Evolutionary conservation across 2,888 invertebrate species (phyloP), one percentile per base, ranked within the genome.

Genomic region (Nemoura dubitans): DNA sequence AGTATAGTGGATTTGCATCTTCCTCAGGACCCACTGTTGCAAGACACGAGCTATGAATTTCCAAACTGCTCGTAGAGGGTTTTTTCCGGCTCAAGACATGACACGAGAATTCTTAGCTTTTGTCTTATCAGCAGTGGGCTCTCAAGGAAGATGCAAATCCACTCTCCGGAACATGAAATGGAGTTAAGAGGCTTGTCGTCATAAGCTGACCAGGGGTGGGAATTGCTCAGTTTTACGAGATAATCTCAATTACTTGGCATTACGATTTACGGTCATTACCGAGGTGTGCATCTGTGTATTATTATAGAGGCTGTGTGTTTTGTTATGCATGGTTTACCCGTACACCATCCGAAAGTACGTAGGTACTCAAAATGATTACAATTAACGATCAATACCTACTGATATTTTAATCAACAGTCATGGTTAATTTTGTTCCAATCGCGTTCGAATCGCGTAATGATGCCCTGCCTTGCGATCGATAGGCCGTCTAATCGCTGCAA

Each of bases 201-300:
- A n/a, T 36, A 36, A 86, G 80, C 80, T 25, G n/a, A 76, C 76
- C 26, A 76, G 5, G 21, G 26, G n/a, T 10, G 10, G 36, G 36
- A 10, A 36, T 36, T 3, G 10, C 36, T 36, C 36, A 6, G 88
- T 88, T 2, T 80, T 86, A n/a, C n/a, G n/a, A n/a, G 26, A 42
- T 86, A 30, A 27, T 14, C 27, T 14, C n/a, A 29, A 28, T 29
- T 36, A 36, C n/a, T n/a, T n/a, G n/a, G 36, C 36, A 10, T 10
- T 6, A 36, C 10, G 36, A 36, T 36, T n/a, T n/a, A n/a, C n/a
- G n/a, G n/a, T n/a, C n/a, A n/a, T n/a, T n/a, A 36, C 10, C 10
- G 36, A 36, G 36, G 36, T 36, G 36, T 36, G 36, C 6, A 21
- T 86, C 29, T 27, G 16, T n/a, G 29, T 84, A n/a, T n/a, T 84